phyloP scores from a whole-genome alignment of 1,140 invertebrate genomes.

The Dendrolimus punctatus region DNA sequence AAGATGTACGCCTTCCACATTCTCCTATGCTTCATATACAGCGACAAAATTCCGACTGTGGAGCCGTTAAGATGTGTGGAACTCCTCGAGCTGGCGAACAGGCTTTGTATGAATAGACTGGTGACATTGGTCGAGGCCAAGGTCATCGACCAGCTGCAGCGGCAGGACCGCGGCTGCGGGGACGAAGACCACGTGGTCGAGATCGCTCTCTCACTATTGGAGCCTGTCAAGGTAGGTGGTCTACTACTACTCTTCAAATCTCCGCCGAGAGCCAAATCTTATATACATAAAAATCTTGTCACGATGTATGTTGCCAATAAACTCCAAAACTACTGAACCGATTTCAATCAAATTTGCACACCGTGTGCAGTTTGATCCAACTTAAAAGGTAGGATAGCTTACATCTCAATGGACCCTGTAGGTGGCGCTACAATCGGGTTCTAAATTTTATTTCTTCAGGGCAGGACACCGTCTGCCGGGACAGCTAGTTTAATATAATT shows the following conservation, averaged over 20 bases:
- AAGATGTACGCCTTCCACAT: conserved; percentile 91
- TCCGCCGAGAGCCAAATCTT: too few species aligned
- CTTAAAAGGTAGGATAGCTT: too few species aligned
- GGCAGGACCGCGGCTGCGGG: conserved; percentile 73
- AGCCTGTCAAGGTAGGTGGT: conserved; percentile 87
- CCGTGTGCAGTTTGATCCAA: too few species aligned
- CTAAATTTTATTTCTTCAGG: too few species aligned
- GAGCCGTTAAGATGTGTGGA: conserved; percentile 85
- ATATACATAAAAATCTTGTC: too few species aligned
- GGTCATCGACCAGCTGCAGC: conserved; percentile 87
- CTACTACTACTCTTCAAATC: neutral
- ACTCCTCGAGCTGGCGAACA: conserved; percentile 91
- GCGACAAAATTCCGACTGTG: conserved; percentile 88
- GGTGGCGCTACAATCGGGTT: too few species aligned
- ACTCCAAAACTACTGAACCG: too few species aligned
- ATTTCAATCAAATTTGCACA: too few species aligned
- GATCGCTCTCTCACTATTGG: conserved; percentile 88
- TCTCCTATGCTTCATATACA: conserved; percentile 92
- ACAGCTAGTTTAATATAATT: too few species aligned
- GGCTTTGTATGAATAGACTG: conserved; percentile 90
- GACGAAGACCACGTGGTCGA: conserved; percentile 89
- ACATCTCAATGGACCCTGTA: too few species aligned
- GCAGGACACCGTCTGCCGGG: too few species aligned
- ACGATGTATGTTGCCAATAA: too few species aligned
- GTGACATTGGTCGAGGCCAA: conserved; percentile 88